phyloP scores from a whole-genome alignment of 2,888 invertebrate species.

The Dendrolimus pini region DNA sequence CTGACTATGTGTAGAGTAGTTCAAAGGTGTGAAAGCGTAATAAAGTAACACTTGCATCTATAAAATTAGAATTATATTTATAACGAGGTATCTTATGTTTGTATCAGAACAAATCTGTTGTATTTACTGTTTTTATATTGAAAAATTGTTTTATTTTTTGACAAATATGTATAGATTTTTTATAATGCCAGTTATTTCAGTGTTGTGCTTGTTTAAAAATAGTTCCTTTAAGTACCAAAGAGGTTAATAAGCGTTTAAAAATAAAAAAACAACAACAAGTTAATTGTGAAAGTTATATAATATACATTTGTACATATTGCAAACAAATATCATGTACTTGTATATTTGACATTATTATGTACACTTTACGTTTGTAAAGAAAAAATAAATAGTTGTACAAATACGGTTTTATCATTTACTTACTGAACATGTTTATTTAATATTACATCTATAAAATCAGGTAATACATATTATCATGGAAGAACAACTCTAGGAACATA shows the following conservation, averaged over 20 bases:
- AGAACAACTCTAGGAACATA: neutral
- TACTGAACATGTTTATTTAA: conserved; percentile 4
- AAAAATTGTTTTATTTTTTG: too few species aligned
- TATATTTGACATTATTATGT: conserved; percentile 54
- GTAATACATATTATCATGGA: conserved; percentile 12
- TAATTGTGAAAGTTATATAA: conserved; percentile 45
- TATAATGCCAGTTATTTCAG: too few species aligned
- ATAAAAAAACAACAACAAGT: conserved; percentile 16
- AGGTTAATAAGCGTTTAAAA: conserved; percentile 12
- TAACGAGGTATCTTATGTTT: too few species aligned
- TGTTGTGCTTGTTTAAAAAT: too few species aligned
- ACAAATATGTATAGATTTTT: too few species aligned
- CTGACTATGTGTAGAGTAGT: too few species aligned
- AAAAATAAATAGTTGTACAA: conserved; percentile 66
- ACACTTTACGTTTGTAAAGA: conserved; percentile 50
- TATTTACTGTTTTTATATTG: too few species aligned
- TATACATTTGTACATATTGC: conserved; percentile 71
- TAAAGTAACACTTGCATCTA: too few species aligned
- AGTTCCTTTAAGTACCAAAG: conserved; percentile 22
- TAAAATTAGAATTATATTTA: too few species aligned
- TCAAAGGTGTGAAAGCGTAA: too few species aligned
- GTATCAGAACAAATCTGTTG: too few species aligned
- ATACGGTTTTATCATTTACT: conserved; percentile 42
- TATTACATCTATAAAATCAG: neutral
- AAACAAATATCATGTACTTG: conserved; percentile 58